Evolutionary conservation across 2,113 vertebrate species (phyloP).

Genomic region (Sylvietta virens): DNA sequence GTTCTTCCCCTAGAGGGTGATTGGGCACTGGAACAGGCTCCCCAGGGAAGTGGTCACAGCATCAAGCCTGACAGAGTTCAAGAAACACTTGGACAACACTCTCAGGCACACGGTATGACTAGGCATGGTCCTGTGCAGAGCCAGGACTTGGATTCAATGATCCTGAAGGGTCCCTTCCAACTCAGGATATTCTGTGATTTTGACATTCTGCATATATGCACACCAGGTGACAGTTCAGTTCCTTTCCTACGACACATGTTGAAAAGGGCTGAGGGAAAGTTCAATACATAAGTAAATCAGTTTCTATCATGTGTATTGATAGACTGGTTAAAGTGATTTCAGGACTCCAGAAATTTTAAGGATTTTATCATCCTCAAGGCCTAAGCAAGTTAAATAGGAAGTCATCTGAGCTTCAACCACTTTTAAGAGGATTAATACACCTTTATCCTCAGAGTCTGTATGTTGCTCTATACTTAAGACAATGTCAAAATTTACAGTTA

Average conservation of each 20-base stretch:
- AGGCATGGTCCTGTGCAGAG: too few species aligned
- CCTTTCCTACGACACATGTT: neutral
- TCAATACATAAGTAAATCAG: neutral
- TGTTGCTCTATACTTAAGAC: neutral
- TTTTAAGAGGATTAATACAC: neutral
- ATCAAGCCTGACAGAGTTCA: neutral
- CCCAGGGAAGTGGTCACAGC: neutral
- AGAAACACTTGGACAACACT: fast-evolving
- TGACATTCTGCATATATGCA: neutral
- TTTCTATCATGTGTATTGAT: neutral
- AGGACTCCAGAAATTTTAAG: neutral
- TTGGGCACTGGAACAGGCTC: neutral
- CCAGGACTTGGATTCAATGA: neutral
- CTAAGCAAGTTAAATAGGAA: neutral
- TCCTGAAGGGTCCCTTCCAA: neutral
- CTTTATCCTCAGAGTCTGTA: neutral
- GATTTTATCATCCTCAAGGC: neutral
- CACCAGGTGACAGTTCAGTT: neutral
- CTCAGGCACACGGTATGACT: neutral
- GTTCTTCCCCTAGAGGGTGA: fast-evolving
- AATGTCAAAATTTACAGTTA: neutral
- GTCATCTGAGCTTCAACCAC: neutral
- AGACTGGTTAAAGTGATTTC: neutral
- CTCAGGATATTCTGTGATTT: neutral
- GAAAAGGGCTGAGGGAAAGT: neutral